Evolutionary conservation across 2,113 vertebrate genomes (phyloP), one percentile per base, ranked within the genome.

Genomic region (Pygoscelis antarcticus): DNA sequence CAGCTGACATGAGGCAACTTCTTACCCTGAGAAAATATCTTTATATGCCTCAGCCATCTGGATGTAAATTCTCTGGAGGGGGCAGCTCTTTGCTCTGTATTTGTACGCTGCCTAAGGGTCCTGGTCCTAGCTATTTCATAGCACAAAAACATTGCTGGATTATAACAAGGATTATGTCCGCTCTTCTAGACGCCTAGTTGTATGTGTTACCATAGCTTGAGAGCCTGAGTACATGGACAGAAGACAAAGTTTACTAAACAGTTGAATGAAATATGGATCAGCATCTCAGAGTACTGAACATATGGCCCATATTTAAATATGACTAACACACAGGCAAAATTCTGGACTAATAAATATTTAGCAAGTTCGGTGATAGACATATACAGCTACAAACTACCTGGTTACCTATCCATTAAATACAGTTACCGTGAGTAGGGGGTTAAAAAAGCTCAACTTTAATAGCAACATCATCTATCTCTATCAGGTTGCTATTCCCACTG

Each of bases 21-120:
- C 78, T 96, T 90, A 95, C 84, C 70, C 93, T 90, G 96, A 93
- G 96, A 95, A 97, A 96, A 90, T 88, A 83, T 74, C 90, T 96
- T 88, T 62, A 90, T 69, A 58, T 29, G 78, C 51, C 62, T 90
- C 75, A 65, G 85, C 92, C 97, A 97, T 93, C 92, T 94, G 96
- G 90, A 96, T 80, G 66, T 46, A 85, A 95, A 94, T 93, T 85
- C 93, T 93, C 87, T 18, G 51, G 90, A 93, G 82, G 66, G 54
- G 79, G 51, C 64, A 93, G 77, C 66, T 85, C 88, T 76, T 80
- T 90, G 82, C 90, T 85, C 90, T n/a, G 70, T 60, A 27, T 92
- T 91, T 94, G 82, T 34, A 64, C 0, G 2, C 29, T 66, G 75
- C 57, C 85, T 86, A 51, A 42, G n/a, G 36, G 47, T 85, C 82